Evolutionary conservation across 2,797 vertebrate genomes (phyloP), one percentile per base, ranked within the genome.

Genomic region (Champsocephalus gunnari): DNA sequence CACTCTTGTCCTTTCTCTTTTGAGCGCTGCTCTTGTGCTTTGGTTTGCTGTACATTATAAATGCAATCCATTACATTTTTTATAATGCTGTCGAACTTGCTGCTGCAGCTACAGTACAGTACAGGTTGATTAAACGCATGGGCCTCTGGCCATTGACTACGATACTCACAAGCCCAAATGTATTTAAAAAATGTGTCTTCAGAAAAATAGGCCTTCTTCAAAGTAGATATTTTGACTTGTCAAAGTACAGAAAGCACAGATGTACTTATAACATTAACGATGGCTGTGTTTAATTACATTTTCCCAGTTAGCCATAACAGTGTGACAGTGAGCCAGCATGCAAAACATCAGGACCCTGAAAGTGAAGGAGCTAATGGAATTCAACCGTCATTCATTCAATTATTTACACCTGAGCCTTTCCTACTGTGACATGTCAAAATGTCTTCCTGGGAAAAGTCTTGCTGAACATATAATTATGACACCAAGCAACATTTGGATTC

Each of bases 351-450:
- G 34, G 43, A 28, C 47, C 28, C 44, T 49, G 19, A 61, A 61
- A 66, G 12, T n/a, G 56, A 66, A 70, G 12, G 45, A 65, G 68
- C 21, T 21, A 12, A 43, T 47, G 16, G 9, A 65, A 24, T 41
- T 68, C 64, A 71, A 56, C 74, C 56, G 13, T 71, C 5, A 10
- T 53, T 32, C 6, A 32, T 48, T 67, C 51, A 44, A 24, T 38
- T 38, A 38, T 38, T 38, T 38, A 38, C 34, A 38, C 34, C 34
- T 38, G 34, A 7, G 8, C 34, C 2, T 38, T 38, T 38, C 34
- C 34, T 38, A 38, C 34, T 38, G 34, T 38, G 34, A 38, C 34
- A 38, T 49, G 43, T 21, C 43, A 53, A 58, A 63, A 55, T 57
- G 48, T 63, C 49, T 53, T 49, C 28, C 14, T 47, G 24, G 34